These are phyloP conservation scores for Pissodes strobi DNA, from an alignment of 1,140 invertebrate genomes.

Conservation along the genomic window DNA sequence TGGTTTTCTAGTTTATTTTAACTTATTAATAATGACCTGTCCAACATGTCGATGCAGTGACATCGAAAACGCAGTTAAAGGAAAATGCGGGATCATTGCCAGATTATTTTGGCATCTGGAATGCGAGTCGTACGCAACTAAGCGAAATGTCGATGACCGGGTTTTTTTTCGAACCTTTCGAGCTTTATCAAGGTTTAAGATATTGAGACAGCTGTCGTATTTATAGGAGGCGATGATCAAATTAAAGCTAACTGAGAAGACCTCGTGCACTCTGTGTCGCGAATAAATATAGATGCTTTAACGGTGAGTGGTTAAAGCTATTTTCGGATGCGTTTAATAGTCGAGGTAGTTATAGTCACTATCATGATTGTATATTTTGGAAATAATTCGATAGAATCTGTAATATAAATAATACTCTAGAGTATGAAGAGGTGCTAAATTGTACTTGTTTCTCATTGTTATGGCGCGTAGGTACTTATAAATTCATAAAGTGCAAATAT, in stretches of 20 bases:
- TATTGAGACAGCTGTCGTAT: conserved; percentile 13
- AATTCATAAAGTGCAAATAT: too few relatives aligned
- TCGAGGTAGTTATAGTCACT: too few relatives aligned
- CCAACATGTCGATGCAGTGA: conserved; percentile 4
- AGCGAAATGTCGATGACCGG: conserved; percentile 25
- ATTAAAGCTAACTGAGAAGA: conserved; percentile 7
- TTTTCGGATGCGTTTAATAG: too few relatives aligned
- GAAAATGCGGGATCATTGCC: conserved; percentile 12
- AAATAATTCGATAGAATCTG: too few relatives aligned
- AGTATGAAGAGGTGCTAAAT: too few relatives aligned
- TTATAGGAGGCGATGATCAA: conserved; percentile 11
- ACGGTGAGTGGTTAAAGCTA: neutral
- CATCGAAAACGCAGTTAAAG: conserved; percentile 1
- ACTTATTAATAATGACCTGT: conserved; percentile 16
- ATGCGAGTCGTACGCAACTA: conserved; percentile 3
- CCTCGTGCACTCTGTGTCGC: neutral
- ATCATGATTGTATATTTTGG: too few relatives aligned
- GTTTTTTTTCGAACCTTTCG: conserved; percentile 18
- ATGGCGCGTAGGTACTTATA: too few relatives aligned
- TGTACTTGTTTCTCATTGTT: too few relatives aligned
- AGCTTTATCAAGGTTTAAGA: conserved; percentile 13
- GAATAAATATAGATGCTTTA: neutral
- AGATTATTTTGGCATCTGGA: conserved; percentile 29
- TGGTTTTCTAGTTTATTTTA: too few relatives aligned
- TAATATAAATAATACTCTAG: too few relatives aligned